Base-by-base conservation (phyloP, 2,888 invertebrate species). In the Mechanitis mazaeus region DNA sequence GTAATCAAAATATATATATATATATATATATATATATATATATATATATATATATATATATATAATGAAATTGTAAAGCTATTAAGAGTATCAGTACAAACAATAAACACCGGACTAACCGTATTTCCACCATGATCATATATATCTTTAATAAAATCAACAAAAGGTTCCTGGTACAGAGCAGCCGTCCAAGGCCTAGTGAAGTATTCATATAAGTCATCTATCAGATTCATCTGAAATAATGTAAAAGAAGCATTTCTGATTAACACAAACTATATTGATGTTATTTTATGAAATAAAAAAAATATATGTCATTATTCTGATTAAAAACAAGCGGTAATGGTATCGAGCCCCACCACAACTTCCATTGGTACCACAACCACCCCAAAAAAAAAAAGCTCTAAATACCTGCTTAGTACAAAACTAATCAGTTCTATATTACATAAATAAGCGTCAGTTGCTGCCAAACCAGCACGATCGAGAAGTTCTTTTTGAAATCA, bases 151-250 rank as follows among this genome's bases (percentile, higher is more conserved):
- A 90, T 68, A 33, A 93, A 74, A 1, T 84, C 79, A 0, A 79
- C 76, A 75, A 94, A 94, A 42, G 89, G 85, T 67, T 94, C 93
- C 71, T 92, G 91, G 75, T 93, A 94, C 20, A 94, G 69, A 0
- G 92, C 92, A 38, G 91, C 88, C 63, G 92, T 88, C 94, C 94
- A 94, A 1, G 94, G 92, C 69, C 93, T 91, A 7, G 85, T 85
- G 81, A 95, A 94, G 81, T 91, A 94, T 5, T 91, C 88, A 75
- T 87, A 94, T 5, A 95, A 87, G 75, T 96, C 94, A 0, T 85
- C 80, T 45, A 96, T 93, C 63, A 92, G 79, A 1, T 91, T 84
- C 79, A 91, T 84, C 84, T 89, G 82, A 66, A 68, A 69, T 20
- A 47, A 55, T 45, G 9, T 54, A 9, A 45, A 42, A 31, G 1